Base-by-base conservation (phyloP, 2,888 invertebrate species). In the Schizaphis graminum region DNA sequence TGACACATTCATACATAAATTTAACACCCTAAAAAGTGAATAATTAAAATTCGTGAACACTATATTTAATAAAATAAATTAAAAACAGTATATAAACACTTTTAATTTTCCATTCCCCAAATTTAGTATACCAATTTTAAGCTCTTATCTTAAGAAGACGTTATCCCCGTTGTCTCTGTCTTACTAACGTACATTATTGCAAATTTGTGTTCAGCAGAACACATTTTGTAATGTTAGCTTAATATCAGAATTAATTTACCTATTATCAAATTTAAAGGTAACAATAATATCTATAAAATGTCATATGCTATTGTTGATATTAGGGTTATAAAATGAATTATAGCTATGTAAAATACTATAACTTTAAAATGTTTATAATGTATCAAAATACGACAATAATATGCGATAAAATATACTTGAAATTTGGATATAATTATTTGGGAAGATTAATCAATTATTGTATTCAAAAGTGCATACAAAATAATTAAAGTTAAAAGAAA, bases 1-100 rank as follows among this genome's bases (percentile, higher is more conserved):
- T 99, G 7, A 99, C 99, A 96, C 99, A 99, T 96, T 99, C 99
- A 95, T 99, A 99, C 99, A 99, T 99, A 96, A 99, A 99, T 96
- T 98, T 98, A 0, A 99, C 99, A 67, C 99, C 99, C 97, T 97
- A 95, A 84, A 94, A 86, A 41, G 21, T 21, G 28, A 87, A 89
- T 26, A 77, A 88, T 53, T 4, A 88, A 53, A 88, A 53, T 21
- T 3, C 16, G 7, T 49, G n/a, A 28, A 35, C 21, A 49, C n/a
- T 49, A 8, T 24, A 35, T n/a, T 0, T 5, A 49, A 49, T 47
- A 13, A 49, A 89, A 13, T 35, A 0, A 67, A 67, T 0, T 44
- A 67, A 67, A 67, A 67, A 53, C 4, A 67, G 4, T 13, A 77
- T n/a, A n/a, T 67, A n/a, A 67, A 67, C 4, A 16, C 67, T 67